Evolutionary conservation across 1,140 invertebrate genomes (phyloP), one percentile per base, ranked within the genome.

Genomic region (Achroia grisella): DNA sequence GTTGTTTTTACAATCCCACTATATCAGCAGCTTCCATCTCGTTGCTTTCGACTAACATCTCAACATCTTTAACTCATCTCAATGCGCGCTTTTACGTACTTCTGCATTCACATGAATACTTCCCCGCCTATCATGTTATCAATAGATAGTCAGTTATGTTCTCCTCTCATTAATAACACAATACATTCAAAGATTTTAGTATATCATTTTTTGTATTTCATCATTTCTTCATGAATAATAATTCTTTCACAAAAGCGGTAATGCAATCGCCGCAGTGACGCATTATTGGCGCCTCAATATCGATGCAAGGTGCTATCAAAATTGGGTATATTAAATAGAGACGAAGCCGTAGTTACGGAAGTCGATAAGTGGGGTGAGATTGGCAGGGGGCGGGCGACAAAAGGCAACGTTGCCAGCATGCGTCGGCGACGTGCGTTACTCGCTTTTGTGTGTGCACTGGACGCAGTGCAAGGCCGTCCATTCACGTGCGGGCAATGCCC

Each of bases 401-500:
- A 23, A 23, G 17, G 17, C 17, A 32, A 48, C 48, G 39, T 40
- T 36, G 14, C 51, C 52, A 53, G 33, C 12, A 44, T 51, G 79
- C 72, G 73, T 72, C 71, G 75, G 80, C 78, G 76, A 82, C 65
- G 74, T 85, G 80, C 80, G 78, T 82, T 85, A 85, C 80, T 85
- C 78, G 80, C 81, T 85, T 85, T 85, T 85, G 77, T 86, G 78
- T 79, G 79, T 82, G 84, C 78, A 78, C 81, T 77, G 76, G 77
- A 76, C 80, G 80, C 83, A 87, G 86, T 87, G 75, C 86, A 80
- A 74, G 84, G 78, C 69, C 71, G 84, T 55, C 90, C 90, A 43
- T 91, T 88, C 90, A 77, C 90, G 87, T 89, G 93, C 90, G 82
- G 93, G 86, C 88, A 86, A 43, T 89, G 89, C 71, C 89, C 90